Evolutionary conservation across 2,888 invertebrate species (phyloP).

Genomic region (Pristionchus japonicus): DNA sequence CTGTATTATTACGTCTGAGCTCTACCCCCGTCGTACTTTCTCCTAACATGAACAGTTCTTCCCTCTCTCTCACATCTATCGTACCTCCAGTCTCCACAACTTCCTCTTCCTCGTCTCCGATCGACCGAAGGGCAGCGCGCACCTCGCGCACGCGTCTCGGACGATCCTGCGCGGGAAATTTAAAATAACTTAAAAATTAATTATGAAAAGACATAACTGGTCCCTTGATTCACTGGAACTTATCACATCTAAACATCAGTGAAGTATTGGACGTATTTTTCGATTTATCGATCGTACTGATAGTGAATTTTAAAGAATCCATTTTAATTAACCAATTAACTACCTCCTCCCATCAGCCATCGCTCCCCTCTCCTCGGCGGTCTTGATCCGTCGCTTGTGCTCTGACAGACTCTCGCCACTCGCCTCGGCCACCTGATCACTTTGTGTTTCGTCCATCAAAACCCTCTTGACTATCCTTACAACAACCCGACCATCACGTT

Average conservation of each 20-base stretch:
- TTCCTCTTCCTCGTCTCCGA: background rate
- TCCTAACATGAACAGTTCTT: background rate
- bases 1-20: no score
- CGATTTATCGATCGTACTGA: no score
- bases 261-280: no score
- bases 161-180: constrained; percentile 4
- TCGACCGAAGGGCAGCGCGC: constrained; percentile 18
- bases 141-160: background rate
- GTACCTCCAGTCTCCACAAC: constrained; percentile 38
- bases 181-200: no score
- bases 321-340: background rate
- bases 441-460: no score
- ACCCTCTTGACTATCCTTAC: no score
- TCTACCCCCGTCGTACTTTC: background rate
- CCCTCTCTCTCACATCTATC: no score
- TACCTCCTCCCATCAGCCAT: constrained; percentile 13
- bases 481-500: no score
- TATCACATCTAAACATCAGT: no score
- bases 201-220: no score
- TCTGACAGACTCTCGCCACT: background rate
- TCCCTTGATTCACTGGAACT: no score
- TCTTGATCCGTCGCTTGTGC: background rate
- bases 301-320: no score
- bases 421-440: background rate
- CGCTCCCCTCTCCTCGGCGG: background rate